phyloP scores from a whole-genome alignment of 2,113 vertebrate genomes.

The Ciconia stormi region DNA sequence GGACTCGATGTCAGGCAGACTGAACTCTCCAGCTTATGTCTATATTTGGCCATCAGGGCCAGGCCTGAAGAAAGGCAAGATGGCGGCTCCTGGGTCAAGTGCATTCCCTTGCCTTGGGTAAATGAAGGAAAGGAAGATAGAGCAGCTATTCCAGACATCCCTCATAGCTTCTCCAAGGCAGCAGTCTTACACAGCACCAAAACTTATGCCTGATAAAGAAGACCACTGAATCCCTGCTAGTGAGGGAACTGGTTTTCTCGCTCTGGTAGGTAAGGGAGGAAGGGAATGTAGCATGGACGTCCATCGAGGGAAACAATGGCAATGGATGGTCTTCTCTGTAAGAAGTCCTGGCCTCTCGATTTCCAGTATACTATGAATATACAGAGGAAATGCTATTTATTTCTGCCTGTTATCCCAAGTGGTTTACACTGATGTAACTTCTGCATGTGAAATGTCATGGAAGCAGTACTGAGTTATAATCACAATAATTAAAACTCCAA shows the following conservation, averaged over 20 bases:
- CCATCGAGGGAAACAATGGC: neutral
- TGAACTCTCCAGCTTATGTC: neutral
- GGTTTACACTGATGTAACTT: neutral
- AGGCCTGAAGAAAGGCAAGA: neutral
- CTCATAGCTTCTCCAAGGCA: neutral
- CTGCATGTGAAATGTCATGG: neutral
- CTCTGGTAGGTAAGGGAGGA: neutral
- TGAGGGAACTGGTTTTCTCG: rapidly evolving
- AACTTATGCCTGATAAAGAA: neutral
- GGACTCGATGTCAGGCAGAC: neutral
- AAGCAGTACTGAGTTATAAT: neutral
- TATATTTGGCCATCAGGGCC: neutral
- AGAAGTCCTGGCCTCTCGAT: neutral
- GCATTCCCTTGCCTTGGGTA: neutral
- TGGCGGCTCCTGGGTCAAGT: neutral
- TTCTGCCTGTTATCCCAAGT: neutral
- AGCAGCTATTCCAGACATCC: neutral
- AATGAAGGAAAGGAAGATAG: neutral
- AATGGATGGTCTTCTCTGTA: neutral
- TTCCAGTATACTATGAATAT: neutral
- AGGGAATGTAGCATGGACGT: neutral
- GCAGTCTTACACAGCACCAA: neutral
- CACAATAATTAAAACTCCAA: slow-evolving; percentile 6
- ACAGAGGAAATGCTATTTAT: neutral
- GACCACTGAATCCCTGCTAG: neutral